phyloP scores from a whole-genome alignment of 2,888 invertebrate genomes.

The Oithona nana region DNA sequence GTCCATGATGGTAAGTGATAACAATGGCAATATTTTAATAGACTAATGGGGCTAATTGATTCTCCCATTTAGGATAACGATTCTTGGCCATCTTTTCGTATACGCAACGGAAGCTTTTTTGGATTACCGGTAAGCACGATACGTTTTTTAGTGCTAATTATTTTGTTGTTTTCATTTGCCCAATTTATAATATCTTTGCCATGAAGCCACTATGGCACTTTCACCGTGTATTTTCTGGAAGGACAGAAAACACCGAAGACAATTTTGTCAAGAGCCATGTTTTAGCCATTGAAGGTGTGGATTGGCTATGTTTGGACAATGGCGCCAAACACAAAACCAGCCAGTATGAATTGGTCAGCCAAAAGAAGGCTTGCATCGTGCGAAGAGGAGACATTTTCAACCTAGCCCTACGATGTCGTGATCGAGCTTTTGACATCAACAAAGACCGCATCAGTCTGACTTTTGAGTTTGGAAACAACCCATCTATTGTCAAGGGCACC shows the following conservation, averaged over 20 bases:
- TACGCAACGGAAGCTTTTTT: no score
- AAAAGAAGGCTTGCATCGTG: constrained; percentile 48
- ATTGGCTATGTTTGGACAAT: constrained; percentile 51
- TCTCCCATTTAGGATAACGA: no score
- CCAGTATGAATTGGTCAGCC: constrained; percentile 53
- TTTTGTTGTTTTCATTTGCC: no score
- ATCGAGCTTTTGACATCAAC: constrained; percentile 49
- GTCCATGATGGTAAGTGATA: no score
- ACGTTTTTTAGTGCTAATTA: no score
- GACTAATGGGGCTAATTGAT: no score
- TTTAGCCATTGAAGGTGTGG: constrained; percentile 47
- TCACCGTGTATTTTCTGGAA: no score
- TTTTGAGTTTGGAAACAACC: constrained; percentile 46
- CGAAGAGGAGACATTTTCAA: constrained; percentile 63
- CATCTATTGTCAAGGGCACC: constrained; percentile 23
- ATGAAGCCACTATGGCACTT: no score
- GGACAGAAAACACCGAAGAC: neutral
- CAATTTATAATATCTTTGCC: no score
- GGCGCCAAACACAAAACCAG: constrained; percentile 55
- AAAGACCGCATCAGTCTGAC: constrained; percentile 64
- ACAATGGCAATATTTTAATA: no score
- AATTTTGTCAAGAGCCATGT: constrained; percentile 28
- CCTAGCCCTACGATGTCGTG: constrained; percentile 45
- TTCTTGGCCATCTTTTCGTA: no score
- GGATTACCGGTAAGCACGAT: no score